Percentiles rank a stretch among this genome's conserved stretches.
Evolutionary conservation across 2,797 vertebrate species (phyloP).

Genomic region (Anabacerthia variegaticeps): DNA sequence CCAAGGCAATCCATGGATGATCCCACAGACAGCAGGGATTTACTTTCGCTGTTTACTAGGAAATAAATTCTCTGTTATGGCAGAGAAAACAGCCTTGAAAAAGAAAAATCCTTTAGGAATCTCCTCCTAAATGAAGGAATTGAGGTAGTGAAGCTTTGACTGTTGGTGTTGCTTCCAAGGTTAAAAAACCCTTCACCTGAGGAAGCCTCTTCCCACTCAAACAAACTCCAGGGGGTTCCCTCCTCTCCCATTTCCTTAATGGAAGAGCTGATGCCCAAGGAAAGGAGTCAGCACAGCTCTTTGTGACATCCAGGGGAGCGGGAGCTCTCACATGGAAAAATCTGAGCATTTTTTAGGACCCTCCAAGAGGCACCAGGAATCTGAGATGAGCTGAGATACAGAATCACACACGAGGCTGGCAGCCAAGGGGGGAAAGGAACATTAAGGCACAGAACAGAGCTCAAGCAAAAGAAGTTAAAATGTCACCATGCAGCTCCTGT

Average conservation of each 20-base stretch:
- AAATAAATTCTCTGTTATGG: background rate
- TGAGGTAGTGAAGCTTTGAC: background rate
- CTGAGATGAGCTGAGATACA: background rate
- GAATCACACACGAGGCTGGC: background rate
- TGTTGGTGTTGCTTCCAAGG: background rate
- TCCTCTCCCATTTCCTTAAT: fast-evolving
- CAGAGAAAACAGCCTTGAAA: background rate
- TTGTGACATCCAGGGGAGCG: background rate
- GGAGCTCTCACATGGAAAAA: background rate
- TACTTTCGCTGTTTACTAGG: background rate
- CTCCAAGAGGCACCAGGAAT: fast-evolving
- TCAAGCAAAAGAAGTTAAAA: background rate
- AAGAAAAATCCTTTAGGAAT: background rate
- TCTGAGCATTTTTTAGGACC: background rate
- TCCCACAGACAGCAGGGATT: background rate
- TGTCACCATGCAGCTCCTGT: background rate
- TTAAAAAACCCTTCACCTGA: background rate
- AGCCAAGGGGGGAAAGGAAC: background rate
- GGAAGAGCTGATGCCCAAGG: fast-evolving
- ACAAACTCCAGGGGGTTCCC: background rate
- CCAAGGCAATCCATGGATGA: background rate
- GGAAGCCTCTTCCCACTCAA: background rate
- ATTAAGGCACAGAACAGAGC: background rate
- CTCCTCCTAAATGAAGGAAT: background rate
- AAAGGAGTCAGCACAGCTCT: background rate